Base-by-base conservation (phyloP, 2,888 invertebrate species). In the Thymelicus sylvestris region DNA sequence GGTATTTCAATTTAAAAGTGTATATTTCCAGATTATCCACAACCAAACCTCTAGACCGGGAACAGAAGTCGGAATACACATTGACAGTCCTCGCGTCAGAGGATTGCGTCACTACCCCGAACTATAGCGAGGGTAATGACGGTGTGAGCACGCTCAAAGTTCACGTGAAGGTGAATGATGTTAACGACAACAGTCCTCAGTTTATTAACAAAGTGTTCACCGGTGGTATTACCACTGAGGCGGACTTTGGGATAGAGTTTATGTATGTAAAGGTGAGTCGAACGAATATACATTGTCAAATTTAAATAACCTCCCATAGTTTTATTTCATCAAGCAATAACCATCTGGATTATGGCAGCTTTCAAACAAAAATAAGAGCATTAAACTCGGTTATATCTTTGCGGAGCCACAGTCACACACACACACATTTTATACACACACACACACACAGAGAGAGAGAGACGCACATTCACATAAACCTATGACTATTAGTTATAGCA, bases 141-240 rank as follows among this genome's bases (percentile, higher is more conserved):
- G 96, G 96, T 71, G 96, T 96, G 76, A 97, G 97, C 13, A 89
- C 96, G 2, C 89, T 98, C 0, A 95, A 95, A 80, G 95, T 98
- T 0, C 86, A 95, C 10, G 92, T 98, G 0, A 94, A 94, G 69
- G 96, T 99, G 0, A 89, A 95, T 59, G 99, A 99, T 81, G 95
- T 98, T 2, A 99, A 99, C 82, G 99, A 99, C 82, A 98, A 99
- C 87, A 94, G 97, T 0, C 99, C 99, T 0, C 95, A 94, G 80
- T 99, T 99, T 83, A 90, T 95, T 4, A 96, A 96, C 73, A 95
- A 95, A 76, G 95, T 98, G 73, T 98, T 99, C 83, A 98, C 98
- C 0, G 98, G 98, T 0, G 99, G 99, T 0, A 97, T 99, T 1
- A 98, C 98, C 13, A 98, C 98, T 0, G 98, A 97, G 75, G 97